Evolutionary conservation across 92 coral and sea anemone genomes (phyloP).

Genomic region (Pocillopora meandrina): DNA sequence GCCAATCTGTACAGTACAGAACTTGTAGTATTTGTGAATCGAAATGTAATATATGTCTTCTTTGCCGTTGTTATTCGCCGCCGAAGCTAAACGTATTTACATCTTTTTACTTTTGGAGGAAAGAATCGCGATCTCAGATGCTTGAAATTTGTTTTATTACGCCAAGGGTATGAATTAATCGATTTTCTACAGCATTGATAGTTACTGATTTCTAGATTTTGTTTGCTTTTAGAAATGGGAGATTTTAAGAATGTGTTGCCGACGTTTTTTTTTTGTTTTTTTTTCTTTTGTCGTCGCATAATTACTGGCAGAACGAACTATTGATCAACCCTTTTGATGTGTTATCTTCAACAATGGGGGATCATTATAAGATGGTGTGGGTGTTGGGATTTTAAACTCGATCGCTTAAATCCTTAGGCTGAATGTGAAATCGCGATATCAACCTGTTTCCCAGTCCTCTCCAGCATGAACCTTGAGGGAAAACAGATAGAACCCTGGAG

Average conservation of each 20-base stretch:
- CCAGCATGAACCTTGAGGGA: too few species aligned
- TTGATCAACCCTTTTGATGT: too few species aligned
- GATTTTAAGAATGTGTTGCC: not conserved
- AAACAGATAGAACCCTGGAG: too few species aligned
- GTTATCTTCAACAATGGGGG: too few species aligned
- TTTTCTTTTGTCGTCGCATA: not conserved
- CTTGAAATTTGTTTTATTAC: not conserved
- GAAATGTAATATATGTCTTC: not conserved
- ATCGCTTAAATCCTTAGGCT: too few species aligned
- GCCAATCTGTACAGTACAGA: not conserved
- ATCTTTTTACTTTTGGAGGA: not conserved
- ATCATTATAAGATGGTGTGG: too few species aligned
- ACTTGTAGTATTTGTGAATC: not conserved
- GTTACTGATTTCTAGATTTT: not conserved
- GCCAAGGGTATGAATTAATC: not conserved
- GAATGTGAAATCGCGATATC: too few species aligned
- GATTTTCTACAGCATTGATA: conserved; percentile 2
- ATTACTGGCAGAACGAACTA: too few species aligned
- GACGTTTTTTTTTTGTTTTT: not conserved
- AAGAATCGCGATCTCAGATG: not conserved
- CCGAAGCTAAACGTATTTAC: not conserved
- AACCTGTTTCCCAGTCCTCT: too few species aligned
- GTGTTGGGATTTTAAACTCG: too few species aligned
- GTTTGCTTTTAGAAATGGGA: conserved; percentile 5
- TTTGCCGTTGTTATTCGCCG: not conserved